Conservation (phyloP, 2,888 invertebrate species). For the Caenorhabditis sp. region DNA sequence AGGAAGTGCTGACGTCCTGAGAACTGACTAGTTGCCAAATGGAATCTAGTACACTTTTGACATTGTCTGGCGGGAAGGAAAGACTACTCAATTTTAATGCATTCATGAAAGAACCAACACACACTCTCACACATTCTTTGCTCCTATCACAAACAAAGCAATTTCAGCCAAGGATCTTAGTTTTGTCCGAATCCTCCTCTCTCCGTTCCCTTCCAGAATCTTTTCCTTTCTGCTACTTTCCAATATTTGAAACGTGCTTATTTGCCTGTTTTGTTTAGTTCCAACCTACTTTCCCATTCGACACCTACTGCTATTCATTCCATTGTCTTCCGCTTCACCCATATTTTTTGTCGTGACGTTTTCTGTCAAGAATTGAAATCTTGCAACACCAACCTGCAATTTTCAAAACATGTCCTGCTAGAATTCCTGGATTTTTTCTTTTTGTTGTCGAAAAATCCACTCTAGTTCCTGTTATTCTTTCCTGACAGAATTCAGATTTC, state of each 20-base stretch:
- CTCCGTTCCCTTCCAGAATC: not conserved
- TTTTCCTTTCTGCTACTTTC: constrained; percentile 9
- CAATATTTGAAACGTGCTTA: constrained; percentile 6
- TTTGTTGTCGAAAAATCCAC: too few species aligned
- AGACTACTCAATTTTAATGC: constrained; percentile 55
- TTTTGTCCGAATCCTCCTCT: not conserved
- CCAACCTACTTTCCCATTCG: constrained; percentile 19
- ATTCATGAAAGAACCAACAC: constrained; percentile 59
- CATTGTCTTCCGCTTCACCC: constrained; percentile 45
- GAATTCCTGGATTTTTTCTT: not conserved
- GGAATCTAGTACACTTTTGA: constrained; percentile 54
- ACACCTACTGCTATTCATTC: constrained; percentile 36
- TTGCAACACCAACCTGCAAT: not conserved
- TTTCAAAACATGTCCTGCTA: constrained; percentile 11
- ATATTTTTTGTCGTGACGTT: constrained; percentile 15
- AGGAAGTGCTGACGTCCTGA: constrained; percentile 12
- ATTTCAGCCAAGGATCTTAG: constrained; percentile 13
- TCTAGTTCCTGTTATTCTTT: too few species aligned
- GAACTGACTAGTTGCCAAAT: constrained; percentile 16
- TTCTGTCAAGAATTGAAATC: constrained; percentile 15
- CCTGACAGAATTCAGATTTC: too few species aligned
- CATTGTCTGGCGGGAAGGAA: constrained; percentile 49
- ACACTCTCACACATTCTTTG: constrained; percentile 41
- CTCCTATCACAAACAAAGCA: constrained; percentile 55
- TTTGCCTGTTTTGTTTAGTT: constrained; percentile 13